Base-by-base conservation (phyloP, 1,140 invertebrate genomes). In the Diploscapter pachys region DNA sequence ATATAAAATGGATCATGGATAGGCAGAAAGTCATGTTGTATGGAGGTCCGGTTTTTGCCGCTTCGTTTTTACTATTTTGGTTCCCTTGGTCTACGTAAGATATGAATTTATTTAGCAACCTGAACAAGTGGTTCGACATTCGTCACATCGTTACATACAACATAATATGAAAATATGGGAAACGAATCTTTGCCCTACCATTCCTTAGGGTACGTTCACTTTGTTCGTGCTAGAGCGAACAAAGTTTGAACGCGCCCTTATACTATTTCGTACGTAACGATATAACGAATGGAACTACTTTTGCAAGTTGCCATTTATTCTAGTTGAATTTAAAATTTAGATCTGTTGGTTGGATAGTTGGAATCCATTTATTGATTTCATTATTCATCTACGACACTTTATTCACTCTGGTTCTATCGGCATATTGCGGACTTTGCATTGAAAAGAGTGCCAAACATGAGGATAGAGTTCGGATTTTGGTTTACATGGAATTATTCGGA, bases 31-130 rank as follows among this genome's bases (percentile, higher is more conserved):
- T 80, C 56, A 83, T 87, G 54, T 75, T 86, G 8, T 87, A 86
- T 63, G 80, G 79, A 5, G 86, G 83, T 3, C 85, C 85, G n/a
- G 79, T 86, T 3, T 86, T 85, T 79, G 81, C 81, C 3, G 2
- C 86, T n/a, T 81, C 85, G 5, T 87, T 85, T 73, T 56, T 87
- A 4, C 55, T 87, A 3, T 82, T 86, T 3, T 87, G 86, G 86
- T 86, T 87, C 79, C 84, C 84, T 31, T 86, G 85, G 83, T 81
- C 72, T 13, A 79, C 78, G 80, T 74, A 81, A 81, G 80, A 11
- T 79, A 9, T 31, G 9, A 53, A 9, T 65, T 55, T 62, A 48
- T n/a, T 61, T 1, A 63, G 50, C 31, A 59, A 59, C 9, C 57
- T 11, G 9, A 59, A 31, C 9, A 31, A 59, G 9, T 59, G 31